Percentiles rank a stretch among this genome's conserved stretches.
Evolutionary conservation across 2,113 vertebrate genomes (phyloP).

Genomic region (Zootoca vivipara): DNA sequence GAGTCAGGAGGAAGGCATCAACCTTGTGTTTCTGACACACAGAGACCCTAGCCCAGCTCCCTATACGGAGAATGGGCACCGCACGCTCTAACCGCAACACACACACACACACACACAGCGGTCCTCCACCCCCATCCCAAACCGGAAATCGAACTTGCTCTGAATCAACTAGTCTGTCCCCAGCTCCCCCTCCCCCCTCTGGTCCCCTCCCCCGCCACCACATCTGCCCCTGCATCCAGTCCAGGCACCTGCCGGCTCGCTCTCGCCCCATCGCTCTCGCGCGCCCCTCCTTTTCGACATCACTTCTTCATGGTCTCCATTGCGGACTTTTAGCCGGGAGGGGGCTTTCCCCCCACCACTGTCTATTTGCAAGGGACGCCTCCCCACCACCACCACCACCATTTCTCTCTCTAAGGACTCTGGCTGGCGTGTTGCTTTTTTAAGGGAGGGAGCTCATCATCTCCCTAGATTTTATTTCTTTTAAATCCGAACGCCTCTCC

Average conservation of each 20-base stretch:
- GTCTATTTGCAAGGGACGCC: background rate
- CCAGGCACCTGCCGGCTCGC: slow-evolving; percentile 50
- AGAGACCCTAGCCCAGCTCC: background rate
- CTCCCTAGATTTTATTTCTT: background rate
- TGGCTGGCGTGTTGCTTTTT: background rate
- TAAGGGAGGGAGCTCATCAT: background rate
- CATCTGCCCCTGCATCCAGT: slow-evolving; percentile 13
- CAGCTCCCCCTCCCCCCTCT: slow-evolving; percentile 31
- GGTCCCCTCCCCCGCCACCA: background rate
- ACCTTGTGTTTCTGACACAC: background rate
- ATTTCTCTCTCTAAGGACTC: background rate
- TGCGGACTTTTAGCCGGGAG: slow-evolving; percentile 33
- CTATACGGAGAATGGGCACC: background rate
- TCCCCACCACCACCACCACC: too few relatives aligned
- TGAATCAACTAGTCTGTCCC: slow-evolving; percentile 36
- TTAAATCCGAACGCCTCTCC: too few relatives aligned
- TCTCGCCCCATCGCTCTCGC: slow-evolving; percentile 23
- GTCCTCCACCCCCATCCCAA: background rate
- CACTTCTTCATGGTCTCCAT: background rate
- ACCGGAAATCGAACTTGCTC: slow-evolving; percentile 44
- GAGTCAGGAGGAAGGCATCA: background rate
- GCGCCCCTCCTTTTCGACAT: background rate
- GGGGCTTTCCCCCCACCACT: background rate
- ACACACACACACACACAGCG: background rate
- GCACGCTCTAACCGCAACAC: too few relatives aligned